phyloP scores from a whole-genome alignment of 2,888 invertebrate genomes.

The Hyppa rectilinea region DNA sequence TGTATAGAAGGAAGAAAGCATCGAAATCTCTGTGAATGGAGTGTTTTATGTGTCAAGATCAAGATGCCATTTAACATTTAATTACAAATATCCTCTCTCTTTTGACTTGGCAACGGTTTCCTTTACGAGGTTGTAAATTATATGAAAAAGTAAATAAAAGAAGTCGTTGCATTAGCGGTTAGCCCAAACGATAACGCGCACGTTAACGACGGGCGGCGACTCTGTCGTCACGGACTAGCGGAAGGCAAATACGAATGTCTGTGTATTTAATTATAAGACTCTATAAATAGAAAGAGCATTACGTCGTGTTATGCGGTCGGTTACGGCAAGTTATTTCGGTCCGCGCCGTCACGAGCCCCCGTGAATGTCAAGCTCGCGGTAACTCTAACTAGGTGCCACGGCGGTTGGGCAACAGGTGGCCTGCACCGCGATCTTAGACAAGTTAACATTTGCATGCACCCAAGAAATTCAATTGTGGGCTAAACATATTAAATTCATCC shows the following conservation, averaged over 20 bases:
- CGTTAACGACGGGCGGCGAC: slow-evolving; percentile 70
- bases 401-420: slow-evolving; percentile 86
- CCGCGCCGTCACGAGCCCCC: slow-evolving; percentile 84
- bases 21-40: neutral
- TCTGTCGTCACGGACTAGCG: slow-evolving; percentile 76
- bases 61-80: slow-evolving; percentile 36
- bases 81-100: slow-evolving; percentile 38
- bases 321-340: slow-evolving; percentile 89
- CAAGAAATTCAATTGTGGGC: slow-evolving; percentile 49
- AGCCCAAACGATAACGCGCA: slow-evolving; percentile 65
- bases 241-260: slow-evolving; percentile 84
- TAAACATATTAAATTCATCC: slow-evolving; percentile 43
- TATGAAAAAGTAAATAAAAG: slow-evolving; percentile 53
- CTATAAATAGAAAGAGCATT: slow-evolving; percentile 88
- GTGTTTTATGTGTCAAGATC: slow-evolving; percentile 46
- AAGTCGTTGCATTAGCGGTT: slow-evolving; percentile 59
- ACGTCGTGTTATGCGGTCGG: slow-evolving; percentile 88
- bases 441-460: slow-evolving; percentile 69
- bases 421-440: slow-evolving; percentile 78
- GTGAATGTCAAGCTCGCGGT: slow-evolving; percentile 89
- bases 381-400: slow-evolving; percentile 80
- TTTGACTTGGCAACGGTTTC: slow-evolving; percentile 52
- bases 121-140: slow-evolving; percentile 53
- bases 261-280: slow-evolving; percentile 87
- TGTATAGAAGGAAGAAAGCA: neutral